Percentiles rank a stretch among this genome's conserved stretches.
phyloP scores from a whole-genome alignment of 2,888 invertebrate species.

The Hetaerina titia region DNA sequence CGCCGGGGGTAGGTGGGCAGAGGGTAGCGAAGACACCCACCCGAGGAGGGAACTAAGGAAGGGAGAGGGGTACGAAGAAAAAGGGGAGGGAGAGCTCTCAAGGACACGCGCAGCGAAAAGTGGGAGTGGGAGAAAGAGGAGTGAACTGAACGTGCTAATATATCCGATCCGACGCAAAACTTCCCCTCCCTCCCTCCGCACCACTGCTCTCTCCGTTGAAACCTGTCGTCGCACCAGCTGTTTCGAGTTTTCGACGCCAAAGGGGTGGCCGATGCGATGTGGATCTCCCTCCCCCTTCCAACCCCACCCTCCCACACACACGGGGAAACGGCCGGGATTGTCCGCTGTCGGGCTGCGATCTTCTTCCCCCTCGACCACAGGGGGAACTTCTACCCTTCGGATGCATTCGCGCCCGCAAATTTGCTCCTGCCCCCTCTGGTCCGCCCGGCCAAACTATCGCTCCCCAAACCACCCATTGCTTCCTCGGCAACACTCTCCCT shows the following conservation, averaged over 20 bases:
- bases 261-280: not conserved
- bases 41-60: not conserved
- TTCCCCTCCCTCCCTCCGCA: not conserved
- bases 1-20: too few relatives aligned
- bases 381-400: not conserved
- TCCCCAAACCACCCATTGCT: not conserved
- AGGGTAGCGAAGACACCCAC: not conserved
- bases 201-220: not conserved
- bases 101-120: not conserved
- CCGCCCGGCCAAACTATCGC: not conserved
- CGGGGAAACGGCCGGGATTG: not conserved
- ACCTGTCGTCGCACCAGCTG: not conserved
- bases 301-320: not conserved
- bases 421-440: too few relatives aligned
- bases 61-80: not conserved
- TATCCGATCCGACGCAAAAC: slow-evolving; percentile 16
- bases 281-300: not conserved
- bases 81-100: not conserved
- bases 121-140: not conserved
- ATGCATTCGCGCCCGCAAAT: not conserved
- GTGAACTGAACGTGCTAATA: not conserved
- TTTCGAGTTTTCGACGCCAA: not conserved
- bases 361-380: too few relatives aligned
- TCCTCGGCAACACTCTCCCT: not conserved
- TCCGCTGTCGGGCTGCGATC: not conserved